A percentile compares a stretch with the other conserved stretches of the same genome.
These are phyloP conservation scores for Mactromeris polynyma DNA, from an alignment of 2,888 invertebrate genomes.

Conservation along the genomic window DNA sequence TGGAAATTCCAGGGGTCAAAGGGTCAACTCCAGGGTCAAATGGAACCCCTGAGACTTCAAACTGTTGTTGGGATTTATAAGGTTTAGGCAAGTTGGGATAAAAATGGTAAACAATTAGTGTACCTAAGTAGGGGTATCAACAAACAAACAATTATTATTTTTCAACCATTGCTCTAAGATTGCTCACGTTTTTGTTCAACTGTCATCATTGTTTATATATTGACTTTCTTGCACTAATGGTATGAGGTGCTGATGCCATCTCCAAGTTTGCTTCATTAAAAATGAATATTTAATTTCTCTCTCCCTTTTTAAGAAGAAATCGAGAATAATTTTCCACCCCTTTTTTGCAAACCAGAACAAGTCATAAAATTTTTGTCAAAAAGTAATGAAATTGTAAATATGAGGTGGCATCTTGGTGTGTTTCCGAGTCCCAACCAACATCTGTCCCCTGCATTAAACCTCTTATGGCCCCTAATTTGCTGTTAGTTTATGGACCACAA, in stretches of 20 bases:
- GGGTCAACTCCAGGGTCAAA: too few relatives aligned
- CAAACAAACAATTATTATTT: too few relatives aligned
- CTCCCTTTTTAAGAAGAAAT: neutral
- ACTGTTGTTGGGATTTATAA: too few relatives aligned
- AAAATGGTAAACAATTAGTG: too few relatives aligned
- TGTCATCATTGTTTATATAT: neutral
- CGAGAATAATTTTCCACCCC: neutral
- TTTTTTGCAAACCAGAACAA: slow-evolving; percentile 22
- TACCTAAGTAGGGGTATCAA: too few relatives aligned
- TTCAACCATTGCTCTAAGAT: neutral
- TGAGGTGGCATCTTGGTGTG: slow-evolving; percentile 27
- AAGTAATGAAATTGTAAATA: slow-evolving; percentile 11
- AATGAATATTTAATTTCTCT: slow-evolving; percentile 33
- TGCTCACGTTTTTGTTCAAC: neutral
- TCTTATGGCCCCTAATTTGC: slow-evolving; percentile 43
- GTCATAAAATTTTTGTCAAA: slow-evolving; percentile 11
- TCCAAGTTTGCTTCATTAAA: neutral
- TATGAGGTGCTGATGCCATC: neutral
- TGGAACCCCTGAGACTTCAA: too few relatives aligned
- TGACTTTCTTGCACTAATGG: neutral
- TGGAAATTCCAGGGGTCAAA: too few relatives aligned
- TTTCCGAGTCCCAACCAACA: slow-evolving; percentile 35
- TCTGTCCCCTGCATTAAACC: slow-evolving; percentile 38
- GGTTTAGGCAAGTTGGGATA: too few relatives aligned
- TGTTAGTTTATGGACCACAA: slow-evolving; percentile 50